Conservation (phyloP, 2,113 vertebrate genomes). For the rat (Rattus norvegicus) region DNA sequence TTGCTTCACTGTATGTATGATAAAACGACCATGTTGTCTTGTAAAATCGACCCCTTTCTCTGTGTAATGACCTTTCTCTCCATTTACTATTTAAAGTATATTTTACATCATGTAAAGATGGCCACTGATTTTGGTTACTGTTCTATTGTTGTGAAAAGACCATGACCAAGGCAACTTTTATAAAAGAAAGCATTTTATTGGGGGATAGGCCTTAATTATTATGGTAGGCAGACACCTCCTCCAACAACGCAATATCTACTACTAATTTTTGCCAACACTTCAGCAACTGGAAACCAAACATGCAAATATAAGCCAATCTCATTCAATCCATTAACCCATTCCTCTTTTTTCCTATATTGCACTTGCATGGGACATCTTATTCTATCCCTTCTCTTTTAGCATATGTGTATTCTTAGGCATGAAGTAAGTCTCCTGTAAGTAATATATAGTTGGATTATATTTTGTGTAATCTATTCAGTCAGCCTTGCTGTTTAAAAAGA, state of each 20-base stretch:
- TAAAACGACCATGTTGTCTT: neutral
- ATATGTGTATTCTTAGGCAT: neutral
- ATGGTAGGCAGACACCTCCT: neutral
- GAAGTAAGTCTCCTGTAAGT: neutral
- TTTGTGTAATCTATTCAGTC: neutral
- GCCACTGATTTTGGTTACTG: neutral
- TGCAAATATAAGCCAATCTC: neutral
- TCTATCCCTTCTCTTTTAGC: neutral
- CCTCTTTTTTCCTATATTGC: neutral
- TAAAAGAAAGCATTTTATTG: neutral
- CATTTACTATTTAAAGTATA: neutral
- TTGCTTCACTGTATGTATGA: too few species aligned
- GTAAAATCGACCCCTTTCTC: too few species aligned
- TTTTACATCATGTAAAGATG: neutral
- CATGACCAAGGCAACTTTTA: neutral
- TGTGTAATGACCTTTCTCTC: accelerated
- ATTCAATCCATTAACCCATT: neutral
- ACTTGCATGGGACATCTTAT: neutral
- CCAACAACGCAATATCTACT: neutral
- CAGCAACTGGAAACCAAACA: neutral
- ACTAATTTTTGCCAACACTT: neutral
- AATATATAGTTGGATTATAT: neutral
- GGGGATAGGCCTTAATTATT: neutral
- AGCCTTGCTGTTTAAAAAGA: neutral
- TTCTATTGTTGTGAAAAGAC: neutral